Conservation (phyloP, 2,113 vertebrate species). For the Zingel zingel region DNA sequence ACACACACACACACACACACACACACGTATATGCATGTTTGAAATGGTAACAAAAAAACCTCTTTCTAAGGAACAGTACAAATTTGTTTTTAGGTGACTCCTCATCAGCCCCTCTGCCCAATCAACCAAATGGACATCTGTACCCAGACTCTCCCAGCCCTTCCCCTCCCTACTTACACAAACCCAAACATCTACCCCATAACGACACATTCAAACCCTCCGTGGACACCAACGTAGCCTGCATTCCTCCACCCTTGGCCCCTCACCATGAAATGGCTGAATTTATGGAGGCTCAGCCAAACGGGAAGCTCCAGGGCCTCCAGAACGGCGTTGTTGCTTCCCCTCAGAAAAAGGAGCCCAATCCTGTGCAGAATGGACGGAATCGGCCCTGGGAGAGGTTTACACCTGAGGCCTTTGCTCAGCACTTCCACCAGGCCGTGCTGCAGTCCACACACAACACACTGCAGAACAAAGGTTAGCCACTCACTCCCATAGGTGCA, state of each 20-base stretch:
- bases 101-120: constrained; percentile 37
- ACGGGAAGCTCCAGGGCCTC: constrained; percentile 86
- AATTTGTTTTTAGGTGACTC: constrained; percentile 63
- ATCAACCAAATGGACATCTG: constrained; percentile 69
- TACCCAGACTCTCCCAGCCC: constrained; percentile 80
- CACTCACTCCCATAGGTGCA: neutral
- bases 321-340: constrained; percentile 83
- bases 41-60: neutral
- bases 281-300: constrained; percentile 74
- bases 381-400: constrained; percentile 93
- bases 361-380: constrained; percentile 87
- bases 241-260: constrained; percentile 63
- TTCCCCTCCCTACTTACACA: constrained; percentile 77
- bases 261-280: constrained; percentile 82
- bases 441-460: constrained; percentile 96
- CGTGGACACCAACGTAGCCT: constrained; percentile 77
- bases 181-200: constrained; percentile 73
- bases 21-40: neutral
- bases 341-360: constrained; percentile 85
- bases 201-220: constrained; percentile 81
- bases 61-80: neutral
- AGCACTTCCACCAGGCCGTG: constrained; percentile 97
- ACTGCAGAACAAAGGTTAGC: constrained; percentile 93
- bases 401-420: constrained; percentile 93
- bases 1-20: neutral